Percentiles rank a stretch among this genome's conserved stretches.
Conservation (phyloP, 2,888 invertebrate genomes). For the Aphidius colemani region DNA sequence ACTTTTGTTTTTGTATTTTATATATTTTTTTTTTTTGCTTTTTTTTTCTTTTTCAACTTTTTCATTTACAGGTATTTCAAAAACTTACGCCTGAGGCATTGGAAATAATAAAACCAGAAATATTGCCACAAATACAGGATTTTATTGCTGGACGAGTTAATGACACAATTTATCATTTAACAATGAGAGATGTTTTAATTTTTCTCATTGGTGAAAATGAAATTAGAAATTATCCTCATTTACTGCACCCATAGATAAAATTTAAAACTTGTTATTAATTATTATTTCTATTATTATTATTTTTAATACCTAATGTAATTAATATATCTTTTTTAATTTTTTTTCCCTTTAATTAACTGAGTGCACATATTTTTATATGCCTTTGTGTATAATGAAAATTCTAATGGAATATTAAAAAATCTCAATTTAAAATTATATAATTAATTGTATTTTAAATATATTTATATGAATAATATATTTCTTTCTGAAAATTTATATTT, state of each 20-base stretch:
- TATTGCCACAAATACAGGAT: slow-evolving; percentile 49
- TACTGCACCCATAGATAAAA: slow-evolving; percentile 19
- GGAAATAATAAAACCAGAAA: slow-evolving; percentile 52
- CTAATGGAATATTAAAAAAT: too few species aligned
- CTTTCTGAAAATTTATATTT: too few species aligned
- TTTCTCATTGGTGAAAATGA: slow-evolving; percentile 49
- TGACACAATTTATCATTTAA: slow-evolving; percentile 49
- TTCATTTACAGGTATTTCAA: slow-evolving; percentile 45
- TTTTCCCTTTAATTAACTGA: not conserved
- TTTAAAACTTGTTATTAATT: not conserved
- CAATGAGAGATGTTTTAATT: slow-evolving; percentile 47
- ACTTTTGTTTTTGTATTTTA: not conserved
- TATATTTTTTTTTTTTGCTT: slow-evolving; percentile 5
- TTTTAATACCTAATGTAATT: not conserved
- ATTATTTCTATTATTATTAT: not conserved
- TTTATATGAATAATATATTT: too few species aligned
- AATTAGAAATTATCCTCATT: slow-evolving; percentile 39
- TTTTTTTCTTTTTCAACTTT: slow-evolving; percentile 13
- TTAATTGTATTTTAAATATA: too few species aligned
- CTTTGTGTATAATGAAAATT: too few species aligned
- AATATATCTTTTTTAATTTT: not conserved
- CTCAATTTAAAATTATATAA: too few species aligned
- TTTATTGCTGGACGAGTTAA: slow-evolving; percentile 45
- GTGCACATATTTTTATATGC: not conserved
- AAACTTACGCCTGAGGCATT: slow-evolving; percentile 49